Evolutionary conservation across 2,113 vertebrate genomes (phyloP).

Genomic region (Engraulis encrasicolus): DNA sequence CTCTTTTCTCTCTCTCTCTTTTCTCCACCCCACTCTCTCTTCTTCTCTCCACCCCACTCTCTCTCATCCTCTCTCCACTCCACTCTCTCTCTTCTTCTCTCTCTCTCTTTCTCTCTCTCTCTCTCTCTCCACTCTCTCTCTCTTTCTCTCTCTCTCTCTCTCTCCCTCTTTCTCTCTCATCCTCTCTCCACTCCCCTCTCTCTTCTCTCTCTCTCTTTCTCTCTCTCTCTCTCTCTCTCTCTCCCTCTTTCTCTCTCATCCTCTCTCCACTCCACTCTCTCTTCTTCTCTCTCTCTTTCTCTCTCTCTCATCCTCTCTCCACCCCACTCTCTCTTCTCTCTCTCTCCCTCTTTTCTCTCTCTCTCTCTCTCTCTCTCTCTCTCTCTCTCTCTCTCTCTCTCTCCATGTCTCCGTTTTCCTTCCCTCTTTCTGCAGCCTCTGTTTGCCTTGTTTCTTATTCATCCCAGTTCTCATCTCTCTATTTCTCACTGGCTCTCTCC

Average conservation of each 20-base stretch:
- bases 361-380: not conserved
- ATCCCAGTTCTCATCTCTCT: no score
- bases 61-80: no score
- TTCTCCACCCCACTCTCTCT: no score
- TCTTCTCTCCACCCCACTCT: no score
- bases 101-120: not conserved
- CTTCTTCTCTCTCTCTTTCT: not conserved
- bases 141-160: not conserved
- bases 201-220: no score
- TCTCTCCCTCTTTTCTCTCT: no score
- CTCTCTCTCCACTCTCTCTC: not conserved
- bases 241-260: no score
- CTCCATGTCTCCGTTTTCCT: not conserved
- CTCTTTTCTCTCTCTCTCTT: no score
- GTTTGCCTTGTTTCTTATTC: constrained; percentile 10
- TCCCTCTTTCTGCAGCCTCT: not conserved
- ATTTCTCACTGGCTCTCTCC: no score
- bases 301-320: not conserved
- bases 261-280: not conserved
- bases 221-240: not conserved
- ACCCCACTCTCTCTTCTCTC: no score
- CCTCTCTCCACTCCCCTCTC: no score
- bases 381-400: not conserved
- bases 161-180: not conserved
- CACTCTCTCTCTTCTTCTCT: not conserved